Conservation (phyloP, 1,140 invertebrate genomes). For the Pentalonia nigronervosa region DNA sequence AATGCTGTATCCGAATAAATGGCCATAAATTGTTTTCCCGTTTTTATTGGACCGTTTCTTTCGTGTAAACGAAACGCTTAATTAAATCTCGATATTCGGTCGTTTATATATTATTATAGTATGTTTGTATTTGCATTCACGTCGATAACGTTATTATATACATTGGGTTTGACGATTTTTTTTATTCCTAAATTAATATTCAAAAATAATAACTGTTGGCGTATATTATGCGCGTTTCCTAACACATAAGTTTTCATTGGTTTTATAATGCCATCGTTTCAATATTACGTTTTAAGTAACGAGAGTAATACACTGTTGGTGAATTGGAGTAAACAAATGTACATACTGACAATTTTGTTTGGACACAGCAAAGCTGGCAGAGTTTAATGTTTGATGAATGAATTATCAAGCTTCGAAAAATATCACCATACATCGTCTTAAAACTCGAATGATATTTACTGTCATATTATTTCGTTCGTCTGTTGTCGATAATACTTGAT, state of each 20-base stretch:
- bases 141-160: not conserved
- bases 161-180: not conserved
- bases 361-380: no score
- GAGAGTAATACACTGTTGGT: not conserved
- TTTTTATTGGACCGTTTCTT: slow-evolving; percentile 1
- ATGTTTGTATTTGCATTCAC: not conserved
- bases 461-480: not conserved
- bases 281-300: not conserved
- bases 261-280: not conserved
- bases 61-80: not conserved
- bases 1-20: not conserved
- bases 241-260: not conserved
- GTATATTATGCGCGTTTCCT: not conserved
- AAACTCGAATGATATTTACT: not conserved
- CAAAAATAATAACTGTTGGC: not conserved
- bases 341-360: not conserved
- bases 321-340: not conserved
- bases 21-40: slow-evolving; percentile 11
- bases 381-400: not conserved
- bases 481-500: no score
- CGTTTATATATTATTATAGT: not conserved
- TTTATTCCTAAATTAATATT: not conserved
- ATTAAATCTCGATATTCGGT: slow-evolving; percentile 14
- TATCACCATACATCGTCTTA: not conserved
- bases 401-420: not conserved